Conservation (phyloP, 2,888 invertebrate genomes). For the Leptinotarsa peninsularis region DNA sequence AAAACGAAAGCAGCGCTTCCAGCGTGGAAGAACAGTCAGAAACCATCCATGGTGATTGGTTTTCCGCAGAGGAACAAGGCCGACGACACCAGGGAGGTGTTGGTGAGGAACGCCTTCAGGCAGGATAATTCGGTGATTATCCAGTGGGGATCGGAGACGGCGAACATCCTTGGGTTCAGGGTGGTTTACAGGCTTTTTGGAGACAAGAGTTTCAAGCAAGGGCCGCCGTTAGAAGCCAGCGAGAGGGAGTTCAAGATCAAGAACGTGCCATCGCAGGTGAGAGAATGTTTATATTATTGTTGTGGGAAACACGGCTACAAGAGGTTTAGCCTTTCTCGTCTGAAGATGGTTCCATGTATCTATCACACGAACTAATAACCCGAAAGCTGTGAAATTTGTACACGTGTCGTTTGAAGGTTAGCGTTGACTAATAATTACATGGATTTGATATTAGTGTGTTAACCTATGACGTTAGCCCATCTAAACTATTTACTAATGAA, state of each 20-base stretch:
- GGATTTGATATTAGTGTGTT: too few relatives aligned
- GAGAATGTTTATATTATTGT: background rate
- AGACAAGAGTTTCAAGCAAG: slow-evolving; percentile 89
- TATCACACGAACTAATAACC: too few relatives aligned
- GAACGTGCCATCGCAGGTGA: slow-evolving; percentile 89
- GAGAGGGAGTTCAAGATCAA: slow-evolving; percentile 93
- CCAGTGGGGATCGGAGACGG: slow-evolving; percentile 91
- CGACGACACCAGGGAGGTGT: slow-evolving; percentile 80
- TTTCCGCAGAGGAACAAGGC: slow-evolving; percentile 74
- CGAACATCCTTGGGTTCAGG: slow-evolving; percentile 88
- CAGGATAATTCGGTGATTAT: slow-evolving; percentile 90
- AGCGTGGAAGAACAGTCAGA: slow-evolving; percentile 68
- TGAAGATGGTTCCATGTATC: too few relatives aligned
- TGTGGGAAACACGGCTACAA: too few relatives aligned
- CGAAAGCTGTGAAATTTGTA: too few relatives aligned
- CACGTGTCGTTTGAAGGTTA: too few relatives aligned
- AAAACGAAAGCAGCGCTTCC: slow-evolving; percentile 57
- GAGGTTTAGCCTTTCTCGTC: too few relatives aligned
- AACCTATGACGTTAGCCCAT: too few relatives aligned
- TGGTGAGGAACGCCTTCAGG: slow-evolving; percentile 86
- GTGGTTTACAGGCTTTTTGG: slow-evolving; percentile 92
- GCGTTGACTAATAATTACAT: too few relatives aligned
- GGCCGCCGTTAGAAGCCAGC: slow-evolving; percentile 88
- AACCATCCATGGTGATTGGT: slow-evolving; percentile 80
- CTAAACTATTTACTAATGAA: too few relatives aligned